Evolutionary conservation across 2,888 invertebrate species (phyloP), one percentile per base, ranked within the genome.

Genomic region (Trypoxylon attenuatum): DNA sequence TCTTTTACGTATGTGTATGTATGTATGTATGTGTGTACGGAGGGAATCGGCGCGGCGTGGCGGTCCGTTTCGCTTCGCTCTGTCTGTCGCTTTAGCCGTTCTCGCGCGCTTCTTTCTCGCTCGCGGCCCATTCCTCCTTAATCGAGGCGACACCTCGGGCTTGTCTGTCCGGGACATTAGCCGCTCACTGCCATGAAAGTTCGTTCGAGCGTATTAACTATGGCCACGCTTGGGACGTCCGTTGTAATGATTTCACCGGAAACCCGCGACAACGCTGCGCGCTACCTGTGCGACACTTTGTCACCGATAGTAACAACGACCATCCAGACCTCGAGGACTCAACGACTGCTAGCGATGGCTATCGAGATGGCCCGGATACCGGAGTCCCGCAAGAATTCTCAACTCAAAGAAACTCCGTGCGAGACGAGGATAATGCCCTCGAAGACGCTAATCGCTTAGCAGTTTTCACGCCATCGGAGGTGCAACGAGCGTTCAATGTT

Each of bases 221-320:
- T 58, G 53, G 46, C 18, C 27, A 50, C 53, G 62, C 23, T 50
- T 13, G 13, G n/a, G 13, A 33, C 33, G 13, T 13, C 33, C 33
- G n/a, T 62, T 49, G 56, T 45, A 58, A 73, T 73, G 75, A 76
- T 76, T 75, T 76, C 75, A 76, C 76, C 76, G 76, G 75, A 75
- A 76, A 49, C 60, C 19, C 15, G 18, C 61, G 63, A 60, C n/a
- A n/a, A n/a, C n/a, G n/a, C n/a, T n/a, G n/a, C 60, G 67, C 52
- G 68, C 50, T 57, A 51, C 54, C 57, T 72, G 61, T 64, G 67
- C 73, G 59, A 41, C 42, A 41, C 52, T 19, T 38, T 63, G 45
- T 49, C 61, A 54, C 39, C 42, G 42, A 64, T 72, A 51, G 57
- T 53, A n/a, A n/a, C n/a, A n/a, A n/a, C 54, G n/a, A 10, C 25